Conservation (phyloP, 2,888 invertebrate species). For the Troides helena region DNA sequence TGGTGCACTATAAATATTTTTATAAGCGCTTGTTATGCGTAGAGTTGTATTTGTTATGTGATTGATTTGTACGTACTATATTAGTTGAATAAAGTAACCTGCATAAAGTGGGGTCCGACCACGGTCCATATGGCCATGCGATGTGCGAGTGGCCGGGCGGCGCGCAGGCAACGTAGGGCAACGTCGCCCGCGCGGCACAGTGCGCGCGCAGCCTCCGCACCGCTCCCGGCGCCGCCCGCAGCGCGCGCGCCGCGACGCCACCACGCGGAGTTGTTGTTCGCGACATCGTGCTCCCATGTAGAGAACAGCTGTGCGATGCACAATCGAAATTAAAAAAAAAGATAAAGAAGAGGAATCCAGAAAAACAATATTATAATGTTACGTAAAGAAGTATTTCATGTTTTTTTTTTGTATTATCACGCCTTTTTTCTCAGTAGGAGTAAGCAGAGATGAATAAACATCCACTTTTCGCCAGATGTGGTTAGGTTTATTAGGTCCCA, state of each 20-base stretch:
- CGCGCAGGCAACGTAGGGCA: conserved; percentile 91
- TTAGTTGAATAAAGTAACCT: conserved; percentile 73
- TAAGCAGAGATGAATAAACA: too few relatives aligned
- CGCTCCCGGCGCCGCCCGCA: conserved; percentile 31
- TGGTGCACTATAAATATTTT: too few relatives aligned
- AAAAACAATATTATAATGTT: too few relatives aligned
- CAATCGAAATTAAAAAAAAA: not conserved
- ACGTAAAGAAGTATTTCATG: too few relatives aligned
- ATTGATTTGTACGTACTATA: too few relatives aligned
- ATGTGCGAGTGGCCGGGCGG: conserved; percentile 93
- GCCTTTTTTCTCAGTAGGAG: too few relatives aligned
- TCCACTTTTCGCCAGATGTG: too few relatives aligned
- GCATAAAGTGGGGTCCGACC: conserved; percentile 95
- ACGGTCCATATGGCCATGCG: conserved; percentile 96
- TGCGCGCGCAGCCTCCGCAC: conserved; percentile 72
- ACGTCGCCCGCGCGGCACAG: conserved; percentile 93
- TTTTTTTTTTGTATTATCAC: too few relatives aligned
- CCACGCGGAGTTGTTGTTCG: conserved; percentile 59
- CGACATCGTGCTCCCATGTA: conserved; percentile 57
- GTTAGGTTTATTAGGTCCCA: too few relatives aligned
- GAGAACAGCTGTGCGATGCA: conserved; percentile 47
- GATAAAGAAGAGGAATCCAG: not conserved
- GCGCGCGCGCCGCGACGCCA: conserved; percentile 39
- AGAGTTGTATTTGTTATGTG: too few relatives aligned
- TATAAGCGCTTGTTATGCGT: too few relatives aligned